These are phyloP conservation scores for Zootermopsis nevadensis DNA, from an alignment of 2,888 invertebrate species.

Conservation along the genomic window DNA sequence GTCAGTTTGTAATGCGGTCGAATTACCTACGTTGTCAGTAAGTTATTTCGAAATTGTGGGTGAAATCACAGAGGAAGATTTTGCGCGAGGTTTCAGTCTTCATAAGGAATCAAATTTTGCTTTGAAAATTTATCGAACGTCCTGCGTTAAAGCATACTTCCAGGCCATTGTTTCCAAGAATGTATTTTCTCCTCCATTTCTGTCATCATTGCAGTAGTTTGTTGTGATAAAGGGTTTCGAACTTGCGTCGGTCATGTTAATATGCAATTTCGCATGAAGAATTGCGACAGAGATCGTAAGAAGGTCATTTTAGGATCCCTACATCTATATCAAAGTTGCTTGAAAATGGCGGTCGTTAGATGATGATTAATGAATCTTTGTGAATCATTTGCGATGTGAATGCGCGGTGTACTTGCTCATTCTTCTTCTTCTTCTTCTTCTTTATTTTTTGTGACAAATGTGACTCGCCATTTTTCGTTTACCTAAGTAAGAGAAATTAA, in stretches of 20 bases:
- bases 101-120: too few relatives aligned
- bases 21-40: too few relatives aligned
- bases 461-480: conserved; percentile 39
- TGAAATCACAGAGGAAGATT: too few relatives aligned
- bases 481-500: conserved; percentile 43
- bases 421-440: conserved; percentile 2
- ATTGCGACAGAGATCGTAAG: background rate
- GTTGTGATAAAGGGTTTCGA: background rate
- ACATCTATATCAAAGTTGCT: background rate
- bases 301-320: background rate
- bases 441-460: conserved; percentile 38
- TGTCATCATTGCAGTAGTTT: background rate
- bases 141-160: background rate
- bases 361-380: conserved; percentile 34
- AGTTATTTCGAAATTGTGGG: too few relatives aligned
- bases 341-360: conserved; percentile 23
- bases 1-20: too few relatives aligned
- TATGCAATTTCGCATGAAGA: background rate
- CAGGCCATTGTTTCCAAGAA: background rate
- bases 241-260: background rate
- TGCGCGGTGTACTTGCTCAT: background rate
- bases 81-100: too few relatives aligned
- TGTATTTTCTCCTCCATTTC: background rate
- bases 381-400: conserved; percentile 28
- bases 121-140: too few relatives aligned